These are phyloP conservation scores for Altica lythri DNA, from an alignment of 2,888 invertebrate genomes.

Conservation along the genomic window DNA sequence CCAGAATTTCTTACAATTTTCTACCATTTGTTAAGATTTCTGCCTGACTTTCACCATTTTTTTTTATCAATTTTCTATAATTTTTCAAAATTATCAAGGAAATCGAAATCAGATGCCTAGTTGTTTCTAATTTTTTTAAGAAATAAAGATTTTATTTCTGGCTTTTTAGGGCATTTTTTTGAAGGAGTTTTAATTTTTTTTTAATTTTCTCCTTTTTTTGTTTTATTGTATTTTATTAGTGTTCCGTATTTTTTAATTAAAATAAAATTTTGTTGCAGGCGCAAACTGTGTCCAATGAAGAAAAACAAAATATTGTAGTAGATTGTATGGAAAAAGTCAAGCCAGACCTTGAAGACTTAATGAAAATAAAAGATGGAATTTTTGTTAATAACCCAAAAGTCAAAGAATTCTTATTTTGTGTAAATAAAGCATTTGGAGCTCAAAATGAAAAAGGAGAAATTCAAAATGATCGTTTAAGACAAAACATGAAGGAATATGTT, in stretches of 20 bases:
- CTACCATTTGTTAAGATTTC: too few relatives aligned
- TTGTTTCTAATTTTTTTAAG: too few relatives aligned
- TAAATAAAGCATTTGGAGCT: not conserved
- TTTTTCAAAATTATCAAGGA: too few relatives aligned
- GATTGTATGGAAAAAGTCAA: not conserved
- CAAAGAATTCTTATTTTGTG: not conserved
- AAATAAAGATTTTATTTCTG: not conserved
- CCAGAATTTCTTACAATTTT: too few relatives aligned
- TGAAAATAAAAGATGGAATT: not conserved
- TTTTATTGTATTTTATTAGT: too few relatives aligned
- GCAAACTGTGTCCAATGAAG: too few relatives aligned
- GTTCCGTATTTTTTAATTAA: not conserved
- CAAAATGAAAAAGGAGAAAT: not conserved
- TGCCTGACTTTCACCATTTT: too few relatives aligned
- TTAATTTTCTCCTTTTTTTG: too few relatives aligned
- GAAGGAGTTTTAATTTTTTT: too few relatives aligned
- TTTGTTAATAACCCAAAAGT: not conserved
- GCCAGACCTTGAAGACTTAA: not conserved
- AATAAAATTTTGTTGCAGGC: not conserved
- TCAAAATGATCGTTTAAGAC: not conserved
- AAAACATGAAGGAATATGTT: not conserved
- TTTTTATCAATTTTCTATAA: too few relatives aligned
- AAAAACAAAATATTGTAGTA: too few relatives aligned
- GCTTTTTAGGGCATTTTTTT: not conserved
- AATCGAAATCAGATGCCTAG: too few relatives aligned